phyloP scores from a whole-genome alignment of 2,113 vertebrate genomes.

The Melanocharis versteri region DNA sequence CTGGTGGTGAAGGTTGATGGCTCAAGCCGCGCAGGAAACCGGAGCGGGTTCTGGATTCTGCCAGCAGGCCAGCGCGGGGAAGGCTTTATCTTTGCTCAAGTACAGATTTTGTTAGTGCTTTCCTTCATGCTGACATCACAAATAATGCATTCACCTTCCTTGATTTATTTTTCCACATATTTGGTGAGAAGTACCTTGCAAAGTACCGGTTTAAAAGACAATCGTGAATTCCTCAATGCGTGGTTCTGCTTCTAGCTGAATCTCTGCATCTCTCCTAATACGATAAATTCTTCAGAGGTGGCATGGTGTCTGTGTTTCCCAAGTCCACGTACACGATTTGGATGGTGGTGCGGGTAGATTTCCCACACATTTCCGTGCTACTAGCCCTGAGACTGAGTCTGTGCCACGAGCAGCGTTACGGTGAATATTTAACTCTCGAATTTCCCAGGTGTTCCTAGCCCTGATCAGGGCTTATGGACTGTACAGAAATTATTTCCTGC shows the following conservation, averaged over 20 bases:
- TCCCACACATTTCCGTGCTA: fast-evolving
- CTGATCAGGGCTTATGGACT: too few species aligned
- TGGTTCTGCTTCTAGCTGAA: background rate
- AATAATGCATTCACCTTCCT: background rate
- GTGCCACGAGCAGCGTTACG: fast-evolving
- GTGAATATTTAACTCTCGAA: background rate
- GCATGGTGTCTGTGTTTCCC: background rate
- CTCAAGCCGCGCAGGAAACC: fast-evolving
- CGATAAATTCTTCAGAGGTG: background rate
- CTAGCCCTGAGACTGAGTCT: too few species aligned
- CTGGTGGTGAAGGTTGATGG: fast-evolving
- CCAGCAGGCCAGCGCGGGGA: fast-evolving
- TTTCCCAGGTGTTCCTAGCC: background rate
- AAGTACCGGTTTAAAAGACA: background rate
- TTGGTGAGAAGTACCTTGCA: background rate
- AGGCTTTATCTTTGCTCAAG: background rate
- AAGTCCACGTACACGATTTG: fast-evolving
- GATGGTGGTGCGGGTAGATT: fast-evolving
- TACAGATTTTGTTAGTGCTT: fast-evolving
- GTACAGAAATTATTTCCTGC: background rate
- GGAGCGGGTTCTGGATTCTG: background rate
- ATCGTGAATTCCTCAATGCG: fast-evolving
- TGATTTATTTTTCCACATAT: background rate
- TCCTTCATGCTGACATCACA: background rate
- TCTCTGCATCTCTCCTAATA: background rate